These are phyloP conservation scores for Cryptocephalus moraei DNA, from an alignment of 2,888 invertebrate species.

Conservation along the genomic window DNA sequence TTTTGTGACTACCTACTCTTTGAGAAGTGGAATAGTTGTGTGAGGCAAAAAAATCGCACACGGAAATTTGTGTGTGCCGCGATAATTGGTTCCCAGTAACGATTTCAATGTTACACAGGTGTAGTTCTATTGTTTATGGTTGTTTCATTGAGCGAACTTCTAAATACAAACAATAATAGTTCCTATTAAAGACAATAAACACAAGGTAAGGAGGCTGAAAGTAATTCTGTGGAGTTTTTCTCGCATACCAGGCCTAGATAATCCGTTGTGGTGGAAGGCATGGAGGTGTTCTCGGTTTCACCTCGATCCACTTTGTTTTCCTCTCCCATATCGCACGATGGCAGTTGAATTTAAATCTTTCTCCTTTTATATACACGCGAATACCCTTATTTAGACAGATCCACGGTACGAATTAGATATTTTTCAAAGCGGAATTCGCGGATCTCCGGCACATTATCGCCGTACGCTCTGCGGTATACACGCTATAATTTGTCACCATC, in stretches of 20 bases:
- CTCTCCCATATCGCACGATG: slow-evolving; percentile 20
- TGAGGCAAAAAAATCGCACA: slow-evolving; percentile 6
- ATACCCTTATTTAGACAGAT: slow-evolving; percentile 11
- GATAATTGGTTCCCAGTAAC: slow-evolving; percentile 7
- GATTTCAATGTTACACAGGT: slow-evolving; percentile 30
- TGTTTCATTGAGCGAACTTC: slow-evolving; percentile 30
- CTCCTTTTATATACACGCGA: slow-evolving; percentile 11
- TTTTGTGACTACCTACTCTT: too few relatives aligned
- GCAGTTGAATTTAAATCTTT: slow-evolving; percentile 19
- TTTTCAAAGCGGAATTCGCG: slow-evolving; percentile 13
- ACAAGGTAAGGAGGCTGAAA: slow-evolving; percentile 28
- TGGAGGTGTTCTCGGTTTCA: slow-evolving; percentile 10
- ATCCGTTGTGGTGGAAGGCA: slow-evolving; percentile 9
- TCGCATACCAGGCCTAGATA: slow-evolving; percentile 27
- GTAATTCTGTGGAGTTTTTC: slow-evolving; percentile 24
- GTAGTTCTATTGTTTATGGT: slow-evolving; percentile 29
- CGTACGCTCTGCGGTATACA: slow-evolving; percentile 3
- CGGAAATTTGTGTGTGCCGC: slow-evolving; percentile 22
- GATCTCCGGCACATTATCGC: slow-evolving; percentile 10
- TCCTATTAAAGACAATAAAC: slow-evolving; percentile 31
- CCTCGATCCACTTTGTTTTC: slow-evolving; percentile 20
- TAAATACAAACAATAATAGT: slow-evolving; percentile 28
- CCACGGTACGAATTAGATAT: slow-evolving; percentile 13
- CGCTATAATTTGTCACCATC: slow-evolving; percentile 14
- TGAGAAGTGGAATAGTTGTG: too few relatives aligned